A percentile compares a stretch with the other conserved stretches of the same genome.
These are phyloP conservation scores for Phocoena phocoena DNA, from an alignment of 2,113 vertebrate genomes.

Conservation along the genomic window DNA sequence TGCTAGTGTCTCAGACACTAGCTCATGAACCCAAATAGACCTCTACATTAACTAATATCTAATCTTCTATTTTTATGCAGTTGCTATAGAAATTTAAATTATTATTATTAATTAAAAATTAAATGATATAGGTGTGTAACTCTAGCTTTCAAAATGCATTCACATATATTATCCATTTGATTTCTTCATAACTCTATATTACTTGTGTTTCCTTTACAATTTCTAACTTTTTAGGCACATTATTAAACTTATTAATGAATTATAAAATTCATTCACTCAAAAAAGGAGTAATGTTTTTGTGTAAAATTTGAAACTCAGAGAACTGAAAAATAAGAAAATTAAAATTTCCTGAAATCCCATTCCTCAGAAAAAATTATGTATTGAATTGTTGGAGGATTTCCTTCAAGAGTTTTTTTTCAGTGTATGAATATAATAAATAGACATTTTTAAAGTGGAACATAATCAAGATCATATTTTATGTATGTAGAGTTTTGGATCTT, in stretches of 20 bases:
- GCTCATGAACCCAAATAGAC: neutral
- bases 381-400: neutral
- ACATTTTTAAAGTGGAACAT: neutral
- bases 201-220: neutral
- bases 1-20: neutral
- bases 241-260: neutral
- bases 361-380: neutral
- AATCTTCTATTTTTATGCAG: neutral
- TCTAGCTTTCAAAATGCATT: neutral
- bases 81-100: neutral
- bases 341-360: neutral
- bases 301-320: slow-evolving; percentile 20
- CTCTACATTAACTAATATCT: neutral
- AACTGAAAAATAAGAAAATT: neutral
- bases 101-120: neutral
- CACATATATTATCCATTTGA: neutral
- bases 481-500: neutral
- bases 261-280: neutral
- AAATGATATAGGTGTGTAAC: neutral
- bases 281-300: neutral
- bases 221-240: neutral
- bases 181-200: neutral
- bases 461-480: neutral
- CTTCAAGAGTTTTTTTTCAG: neutral
- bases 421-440: neutral